A percentile compares a stretch with the other conserved stretches of the same genome.
Evolutionary conservation across 2,888 invertebrate species (phyloP).

Genomic region (Drosophila robusta): DNA sequence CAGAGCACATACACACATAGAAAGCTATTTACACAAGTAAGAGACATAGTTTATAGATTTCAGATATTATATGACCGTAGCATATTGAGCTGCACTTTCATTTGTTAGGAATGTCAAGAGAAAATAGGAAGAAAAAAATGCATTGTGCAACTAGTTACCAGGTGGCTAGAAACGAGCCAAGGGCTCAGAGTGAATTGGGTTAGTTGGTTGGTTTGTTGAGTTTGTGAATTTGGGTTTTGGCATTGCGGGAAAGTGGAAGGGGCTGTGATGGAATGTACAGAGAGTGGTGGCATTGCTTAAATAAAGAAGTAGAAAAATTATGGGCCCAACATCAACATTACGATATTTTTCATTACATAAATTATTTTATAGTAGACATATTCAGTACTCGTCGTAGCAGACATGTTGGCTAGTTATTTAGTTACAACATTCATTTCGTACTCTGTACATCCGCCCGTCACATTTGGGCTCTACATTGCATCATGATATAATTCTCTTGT

Average conservation of each 20-base stretch:
- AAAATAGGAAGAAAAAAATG: conserved; percentile 30
- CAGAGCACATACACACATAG: neutral
- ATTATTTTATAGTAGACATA: conserved; percentile 84
- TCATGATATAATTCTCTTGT: neutral
- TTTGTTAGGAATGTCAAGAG: conserved; percentile 9
- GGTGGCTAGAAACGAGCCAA: conserved; percentile 43
- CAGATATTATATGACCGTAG: neutral
- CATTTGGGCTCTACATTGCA: conserved; percentile 54
- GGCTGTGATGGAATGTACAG: conserved; percentile 46
- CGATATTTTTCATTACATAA: conserved; percentile 85
- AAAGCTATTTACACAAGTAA: conserved; percentile 17
- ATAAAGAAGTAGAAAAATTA: conserved; percentile 47
- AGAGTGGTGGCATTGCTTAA: conserved; percentile 45
- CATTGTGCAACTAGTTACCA: conserved; percentile 53
- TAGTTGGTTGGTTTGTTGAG: conserved; percentile 25
- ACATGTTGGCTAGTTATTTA: conserved; percentile 68
- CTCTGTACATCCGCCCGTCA: conserved; percentile 80
- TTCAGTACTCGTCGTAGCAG: conserved; percentile 71
- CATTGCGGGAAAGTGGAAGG: conserved; percentile 30
- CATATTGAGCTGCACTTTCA: conserved; percentile 15
- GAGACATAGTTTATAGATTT: neutral
- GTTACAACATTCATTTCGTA: conserved; percentile 76
- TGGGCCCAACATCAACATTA: conserved; percentile 84
- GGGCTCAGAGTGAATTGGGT: conserved; percentile 37
- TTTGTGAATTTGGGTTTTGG: conserved; percentile 19